Percentiles rank a stretch among this genome's conserved stretches.
Evolutionary conservation across 2,797 vertebrate genomes (phyloP).

Genomic region (Acrossocheilus wenchowensis): DNA sequence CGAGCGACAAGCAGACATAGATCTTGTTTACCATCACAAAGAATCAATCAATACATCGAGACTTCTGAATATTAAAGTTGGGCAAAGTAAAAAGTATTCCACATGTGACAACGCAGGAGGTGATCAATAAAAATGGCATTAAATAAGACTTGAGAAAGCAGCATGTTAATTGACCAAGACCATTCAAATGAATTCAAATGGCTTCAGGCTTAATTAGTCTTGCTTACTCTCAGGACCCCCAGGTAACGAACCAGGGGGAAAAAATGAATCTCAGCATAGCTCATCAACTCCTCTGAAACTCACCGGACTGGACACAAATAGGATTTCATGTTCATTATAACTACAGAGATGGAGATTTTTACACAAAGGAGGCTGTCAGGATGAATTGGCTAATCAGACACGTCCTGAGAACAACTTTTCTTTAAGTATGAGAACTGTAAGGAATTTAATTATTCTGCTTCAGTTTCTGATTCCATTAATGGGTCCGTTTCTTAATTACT

Average conservation of each 20-base stretch:
- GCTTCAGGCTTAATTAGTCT: constrained; percentile 67
- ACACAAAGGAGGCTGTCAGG: constrained; percentile 25
- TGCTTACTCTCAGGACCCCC: constrained; percentile 61
- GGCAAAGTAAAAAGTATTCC: constrained; percentile 74
- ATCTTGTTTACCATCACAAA: constrained; percentile 65
- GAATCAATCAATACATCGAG: constrained; percentile 76
- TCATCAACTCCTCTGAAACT: constrained; percentile 19
- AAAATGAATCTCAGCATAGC: constrained; percentile 56
- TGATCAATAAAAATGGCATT: constrained; percentile 78
- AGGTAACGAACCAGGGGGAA: constrained; percentile 53
- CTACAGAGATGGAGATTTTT: constrained; percentile 17
- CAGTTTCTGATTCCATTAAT: background rate
- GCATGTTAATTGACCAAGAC: constrained; percentile 76
- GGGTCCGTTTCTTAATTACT: background rate
- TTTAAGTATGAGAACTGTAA: background rate
- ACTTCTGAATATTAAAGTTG: constrained; percentile 74
- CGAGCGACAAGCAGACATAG: constrained; percentile 61
- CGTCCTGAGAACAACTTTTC: constrained; percentile 11
- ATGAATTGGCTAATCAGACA: constrained; percentile 17
- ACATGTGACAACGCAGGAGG: constrained; percentile 72
- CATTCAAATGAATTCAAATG: constrained; percentile 73
- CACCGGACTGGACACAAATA: constrained; percentile 31
- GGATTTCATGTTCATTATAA: constrained; percentile 29
- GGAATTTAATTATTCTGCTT: background rate
- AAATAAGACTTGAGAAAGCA: constrained; percentile 70